Conservation (phyloP, 2,113 vertebrate genomes). For the Prochilodus magdalenae region DNA sequence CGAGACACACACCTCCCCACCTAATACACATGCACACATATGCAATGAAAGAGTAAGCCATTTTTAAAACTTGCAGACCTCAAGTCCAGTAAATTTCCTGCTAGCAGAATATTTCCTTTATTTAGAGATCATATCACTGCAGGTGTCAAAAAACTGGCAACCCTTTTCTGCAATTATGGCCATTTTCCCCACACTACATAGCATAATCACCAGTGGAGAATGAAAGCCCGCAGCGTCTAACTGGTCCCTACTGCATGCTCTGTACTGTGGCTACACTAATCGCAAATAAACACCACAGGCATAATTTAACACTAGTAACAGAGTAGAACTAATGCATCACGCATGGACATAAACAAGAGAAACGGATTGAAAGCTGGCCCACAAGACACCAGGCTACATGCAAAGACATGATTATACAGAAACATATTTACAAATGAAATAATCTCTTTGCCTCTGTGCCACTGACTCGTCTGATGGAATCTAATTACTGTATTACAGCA, state of each 20-base stretch:
- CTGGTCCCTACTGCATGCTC: background rate
- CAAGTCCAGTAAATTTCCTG: background rate
- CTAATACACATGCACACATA: constrained; percentile 55
- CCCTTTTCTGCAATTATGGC: background rate
- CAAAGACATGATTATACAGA: background rate
- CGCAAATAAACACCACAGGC: background rate
- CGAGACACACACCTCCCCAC: constrained; percentile 76
- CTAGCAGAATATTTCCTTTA: background rate
- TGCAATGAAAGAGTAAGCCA: background rate
- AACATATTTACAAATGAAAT: constrained; percentile 2
- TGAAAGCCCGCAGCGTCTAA: background rate
- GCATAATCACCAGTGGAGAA: background rate
- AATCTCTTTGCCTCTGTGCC: background rate
- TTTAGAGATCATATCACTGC: background rate
- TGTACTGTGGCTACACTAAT: background rate
- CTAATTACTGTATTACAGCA: constrained; percentile 14
- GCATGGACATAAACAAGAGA: background rate
- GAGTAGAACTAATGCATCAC: background rate
- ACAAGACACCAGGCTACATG: background rate
- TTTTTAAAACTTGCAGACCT: background rate
- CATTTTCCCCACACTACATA: background rate
- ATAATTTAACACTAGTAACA: background rate
- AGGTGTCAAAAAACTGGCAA: background rate
- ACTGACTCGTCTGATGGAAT: background rate
- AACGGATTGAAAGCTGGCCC: background rate